phyloP scores from a whole-genome alignment of 2,113 vertebrate species.

The Gavialis gangeticus region DNA sequence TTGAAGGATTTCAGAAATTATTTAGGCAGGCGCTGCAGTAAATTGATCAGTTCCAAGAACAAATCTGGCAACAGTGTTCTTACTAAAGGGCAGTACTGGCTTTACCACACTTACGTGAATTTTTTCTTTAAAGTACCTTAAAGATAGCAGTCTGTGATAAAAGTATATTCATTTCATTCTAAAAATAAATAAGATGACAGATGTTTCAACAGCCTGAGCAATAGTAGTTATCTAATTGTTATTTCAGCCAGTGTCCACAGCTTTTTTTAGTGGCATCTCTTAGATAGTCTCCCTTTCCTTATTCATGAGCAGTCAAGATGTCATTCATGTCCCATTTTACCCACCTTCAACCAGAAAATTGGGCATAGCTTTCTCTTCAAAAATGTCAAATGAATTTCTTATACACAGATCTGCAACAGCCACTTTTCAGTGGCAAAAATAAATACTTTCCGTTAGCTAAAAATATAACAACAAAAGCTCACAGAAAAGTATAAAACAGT shows the following conservation, averaged over 20 bases:
- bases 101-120: not conserved
- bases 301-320: not conserved
- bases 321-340: not conserved
- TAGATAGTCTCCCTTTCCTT: fast-evolving
- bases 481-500: not conserved
- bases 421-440: not conserved
- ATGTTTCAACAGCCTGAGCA: not conserved
- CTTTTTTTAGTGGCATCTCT: not conserved
- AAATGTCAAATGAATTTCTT: not conserved
- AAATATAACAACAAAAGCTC: not conserved
- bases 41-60: not conserved
- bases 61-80: not conserved
- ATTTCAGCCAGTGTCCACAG: not conserved
- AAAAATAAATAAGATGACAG: not conserved
- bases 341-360: fast-evolving
- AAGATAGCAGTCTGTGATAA: not conserved
- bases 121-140: not conserved
- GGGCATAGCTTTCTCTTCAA: not conserved
- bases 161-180: not conserved
- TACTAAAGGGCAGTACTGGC: not conserved
- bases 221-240: not conserved
- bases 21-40: not conserved
- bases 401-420: not conserved
- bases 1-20: not conserved
- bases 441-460: not conserved